phyloP scores from a whole-genome alignment of 2,113 vertebrate genomes.

The Cygnus atratus region DNA sequence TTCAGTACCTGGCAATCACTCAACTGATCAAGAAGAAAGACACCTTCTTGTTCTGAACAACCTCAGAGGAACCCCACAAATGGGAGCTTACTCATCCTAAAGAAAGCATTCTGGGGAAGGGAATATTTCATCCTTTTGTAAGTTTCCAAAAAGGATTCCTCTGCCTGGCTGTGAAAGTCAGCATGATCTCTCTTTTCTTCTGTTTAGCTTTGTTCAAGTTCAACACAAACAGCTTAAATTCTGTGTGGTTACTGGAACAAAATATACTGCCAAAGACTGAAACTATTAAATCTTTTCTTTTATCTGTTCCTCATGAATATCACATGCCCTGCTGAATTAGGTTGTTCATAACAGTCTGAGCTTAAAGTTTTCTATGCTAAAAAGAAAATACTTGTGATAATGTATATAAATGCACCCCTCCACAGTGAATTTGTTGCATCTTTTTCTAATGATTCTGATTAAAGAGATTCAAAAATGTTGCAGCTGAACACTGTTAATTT shows the following conservation, averaged over 20 bases:
- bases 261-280: conserved; percentile 42
- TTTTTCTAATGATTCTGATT: background rate
- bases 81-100: background rate
- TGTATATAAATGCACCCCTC: background rate
- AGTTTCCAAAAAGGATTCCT: background rate
- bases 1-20: background rate
- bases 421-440: background rate
- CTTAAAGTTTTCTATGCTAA: conserved; percentile 12
- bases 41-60: background rate
- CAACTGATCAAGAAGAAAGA: background rate
- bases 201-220: conserved; percentile 47
- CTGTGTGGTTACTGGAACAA: conserved; percentile 55
- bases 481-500: background rate
- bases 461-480: background rate
- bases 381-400: conserved; percentile 22
- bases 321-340: conserved; percentile 62
- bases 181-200: conserved; percentile 34
- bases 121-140: background rate
- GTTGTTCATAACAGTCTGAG: background rate
- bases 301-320: conserved; percentile 67
- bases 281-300: conserved; percentile 58
- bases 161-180: conserved; percentile 35
- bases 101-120: background rate
- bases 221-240: conserved; percentile 60
- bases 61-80: background rate